These are phyloP conservation scores for Macrosoma leucophasiata DNA, from an alignment of 2,888 invertebrate species.

Conservation along the genomic window DNA sequence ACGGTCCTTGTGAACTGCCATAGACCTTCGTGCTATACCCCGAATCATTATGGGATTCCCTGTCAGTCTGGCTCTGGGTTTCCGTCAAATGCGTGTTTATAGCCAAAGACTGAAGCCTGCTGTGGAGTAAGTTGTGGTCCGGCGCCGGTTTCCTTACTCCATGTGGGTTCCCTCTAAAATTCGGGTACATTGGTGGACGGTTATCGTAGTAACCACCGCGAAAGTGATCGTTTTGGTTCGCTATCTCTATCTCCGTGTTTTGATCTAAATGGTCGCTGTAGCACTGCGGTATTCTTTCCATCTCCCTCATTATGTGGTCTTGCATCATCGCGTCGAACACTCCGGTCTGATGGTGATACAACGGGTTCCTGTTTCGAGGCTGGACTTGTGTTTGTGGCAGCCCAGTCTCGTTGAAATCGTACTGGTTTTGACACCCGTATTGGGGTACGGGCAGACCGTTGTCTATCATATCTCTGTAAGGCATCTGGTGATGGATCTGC, in stretches of 20 bases:
- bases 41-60: slow-evolving; percentile 87
- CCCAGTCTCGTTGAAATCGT: slow-evolving; percentile 52
- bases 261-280: slow-evolving; percentile 66
- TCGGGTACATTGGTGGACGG: slow-evolving; percentile 49
- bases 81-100: slow-evolving; percentile 69
- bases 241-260: slow-evolving; percentile 66
- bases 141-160: slow-evolving; percentile 50
- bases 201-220: slow-evolving; percentile 58
- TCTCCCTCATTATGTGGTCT: slow-evolving; percentile 67
- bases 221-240: slow-evolving; percentile 62
- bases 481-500: slow-evolving; percentile 48
- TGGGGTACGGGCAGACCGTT: slow-evolving; percentile 45
- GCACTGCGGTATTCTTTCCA: slow-evolving; percentile 68
- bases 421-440: slow-evolving; percentile 40
- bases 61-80: slow-evolving; percentile 70
- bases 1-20: slow-evolving; percentile 85
- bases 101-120: slow-evolving; percentile 62
- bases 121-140: slow-evolving; percentile 62
- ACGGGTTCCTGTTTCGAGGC: slow-evolving; percentile 57
- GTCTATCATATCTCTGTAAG: slow-evolving; percentile 46
- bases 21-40: slow-evolving; percentile 90
- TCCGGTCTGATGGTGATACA: slow-evolving; percentile 61
- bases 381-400: slow-evolving; percentile 47
- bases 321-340: slow-evolving; percentile 73
- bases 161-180: slow-evolving; percentile 35